Percentiles rank a stretch among this genome's conserved stretches.
Conservation (phyloP, 1,140 invertebrate genomes). For the Ceratitis capitata region DNA sequence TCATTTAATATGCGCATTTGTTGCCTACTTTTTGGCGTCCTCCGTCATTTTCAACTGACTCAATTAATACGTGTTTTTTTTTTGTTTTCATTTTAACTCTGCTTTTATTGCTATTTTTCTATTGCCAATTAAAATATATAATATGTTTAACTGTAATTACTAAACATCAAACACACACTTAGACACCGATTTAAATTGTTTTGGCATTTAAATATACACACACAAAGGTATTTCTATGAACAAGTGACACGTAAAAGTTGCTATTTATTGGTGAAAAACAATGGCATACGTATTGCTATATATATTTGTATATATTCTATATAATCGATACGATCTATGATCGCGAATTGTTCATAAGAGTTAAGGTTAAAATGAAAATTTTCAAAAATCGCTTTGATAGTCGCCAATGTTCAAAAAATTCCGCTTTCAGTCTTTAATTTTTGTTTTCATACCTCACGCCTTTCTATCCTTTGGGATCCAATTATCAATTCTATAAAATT, state of each 20-base stretch:
- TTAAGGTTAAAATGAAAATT: neutral
- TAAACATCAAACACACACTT: slow-evolving; percentile 31
- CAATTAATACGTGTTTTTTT: neutral
- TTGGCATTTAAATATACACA: neutral
- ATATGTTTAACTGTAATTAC: neutral
- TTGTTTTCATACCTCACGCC: neutral
- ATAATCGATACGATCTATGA: too few species aligned
- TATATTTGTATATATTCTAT: neutral
- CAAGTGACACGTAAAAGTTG: neutral
- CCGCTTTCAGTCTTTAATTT: neutral
- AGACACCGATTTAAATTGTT: neutral
- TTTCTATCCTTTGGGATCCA: neutral
- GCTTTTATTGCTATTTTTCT: neutral
- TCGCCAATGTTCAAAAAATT: neutral
- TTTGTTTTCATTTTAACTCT: neutral
- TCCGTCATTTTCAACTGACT: too few species aligned
- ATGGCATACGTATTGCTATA: neutral
- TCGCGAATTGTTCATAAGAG: neutral
- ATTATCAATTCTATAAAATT: neutral
- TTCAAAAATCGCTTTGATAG: neutral
- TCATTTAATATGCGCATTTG: neutral
- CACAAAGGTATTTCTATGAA: neutral
- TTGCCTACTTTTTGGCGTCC: too few species aligned
- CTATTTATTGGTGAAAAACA: neutral
- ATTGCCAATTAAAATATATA: neutral